Evolutionary conservation across 2,888 invertebrate species (phyloP).

Genomic region (Agonum fuliginosum): DNA sequence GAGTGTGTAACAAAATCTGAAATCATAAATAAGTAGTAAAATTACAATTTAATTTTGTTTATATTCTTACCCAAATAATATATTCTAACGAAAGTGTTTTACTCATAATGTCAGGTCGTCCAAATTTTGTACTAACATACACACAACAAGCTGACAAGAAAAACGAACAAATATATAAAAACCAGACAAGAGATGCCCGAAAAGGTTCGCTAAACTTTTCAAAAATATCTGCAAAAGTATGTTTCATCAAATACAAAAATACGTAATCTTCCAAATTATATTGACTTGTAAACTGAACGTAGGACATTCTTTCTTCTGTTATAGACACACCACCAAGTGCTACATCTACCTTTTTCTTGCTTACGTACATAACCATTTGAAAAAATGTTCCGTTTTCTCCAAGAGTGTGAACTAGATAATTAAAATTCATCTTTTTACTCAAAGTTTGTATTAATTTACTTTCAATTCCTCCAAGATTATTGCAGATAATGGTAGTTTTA

Average conservation of each 20-base stretch:
- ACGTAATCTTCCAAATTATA: constrained; percentile 60
- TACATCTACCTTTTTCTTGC: constrained; percentile 23
- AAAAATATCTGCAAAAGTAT: constrained; percentile 56
- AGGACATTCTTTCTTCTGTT: constrained; percentile 53
- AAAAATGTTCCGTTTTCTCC: constrained; percentile 37
- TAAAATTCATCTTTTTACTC: constrained; percentile 52
- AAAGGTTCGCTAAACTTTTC: constrained; percentile 60
- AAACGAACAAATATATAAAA: constrained; percentile 20
- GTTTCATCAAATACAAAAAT: constrained; percentile 59
- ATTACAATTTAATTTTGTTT: constrained; percentile 1
- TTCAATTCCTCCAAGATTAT: constrained; percentile 46
- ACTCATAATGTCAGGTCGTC: neutral
- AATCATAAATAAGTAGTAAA: too few relatives aligned
- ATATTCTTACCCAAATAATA: constrained; percentile 48
- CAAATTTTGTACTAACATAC: neutral
- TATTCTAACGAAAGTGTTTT: neutral
- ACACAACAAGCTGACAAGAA: constrained; percentile 15
- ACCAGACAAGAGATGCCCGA: constrained; percentile 42
- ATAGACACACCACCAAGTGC: constrained; percentile 53
- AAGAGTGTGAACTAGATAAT: constrained; percentile 20
- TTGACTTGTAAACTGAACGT: constrained; percentile 56
- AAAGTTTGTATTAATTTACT: constrained; percentile 48
- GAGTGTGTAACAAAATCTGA: constrained; percentile 43
- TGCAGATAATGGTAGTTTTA: constrained; percentile 14
- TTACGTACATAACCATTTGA: constrained; percentile 49